Percentiles rank a stretch among this genome's conserved stretches.
Conservation (phyloP, 2,113 vertebrate species). For the Coracopsis vasa region DNA sequence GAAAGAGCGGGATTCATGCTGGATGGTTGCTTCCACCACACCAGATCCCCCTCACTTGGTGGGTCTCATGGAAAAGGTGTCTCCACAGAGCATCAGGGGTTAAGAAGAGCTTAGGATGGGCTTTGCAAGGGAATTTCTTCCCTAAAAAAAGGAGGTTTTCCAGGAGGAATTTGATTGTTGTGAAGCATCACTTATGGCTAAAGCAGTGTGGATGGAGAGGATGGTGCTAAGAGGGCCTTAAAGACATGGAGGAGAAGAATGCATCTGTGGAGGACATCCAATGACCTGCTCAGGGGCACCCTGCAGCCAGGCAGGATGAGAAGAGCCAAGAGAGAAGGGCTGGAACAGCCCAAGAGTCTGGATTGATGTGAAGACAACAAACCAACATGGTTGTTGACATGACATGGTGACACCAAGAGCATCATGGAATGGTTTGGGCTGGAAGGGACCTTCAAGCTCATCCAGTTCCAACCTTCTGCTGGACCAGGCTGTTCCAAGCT, state of each 20-base stretch:
- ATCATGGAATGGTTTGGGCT: not conserved
- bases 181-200: too few relatives aligned
- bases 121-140: not conserved
- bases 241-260: not conserved
- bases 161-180: not conserved
- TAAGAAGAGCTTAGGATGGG: rapidly evolving
- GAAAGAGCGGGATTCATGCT: not conserved
- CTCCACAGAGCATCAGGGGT: not conserved
- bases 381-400: rapidly evolving
- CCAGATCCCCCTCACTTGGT: rapidly evolving
- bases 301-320: not conserved
- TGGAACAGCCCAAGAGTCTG: not conserved
- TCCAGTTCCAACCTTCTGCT: not conserved
- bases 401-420: rapidly evolving
- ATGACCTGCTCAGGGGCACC: not conserved
- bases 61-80: not conserved
- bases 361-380: rapidly evolving
- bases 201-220: not conserved
- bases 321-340: not conserved
- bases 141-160: too few relatives aligned
- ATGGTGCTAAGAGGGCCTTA: not conserved
- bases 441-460: not conserved
- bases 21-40: rapidly evolving
- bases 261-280: not conserved
- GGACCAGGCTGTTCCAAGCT: not conserved